phyloP scores from a whole-genome alignment of 1,140 invertebrate species.

The Grapholita molesta region DNA sequence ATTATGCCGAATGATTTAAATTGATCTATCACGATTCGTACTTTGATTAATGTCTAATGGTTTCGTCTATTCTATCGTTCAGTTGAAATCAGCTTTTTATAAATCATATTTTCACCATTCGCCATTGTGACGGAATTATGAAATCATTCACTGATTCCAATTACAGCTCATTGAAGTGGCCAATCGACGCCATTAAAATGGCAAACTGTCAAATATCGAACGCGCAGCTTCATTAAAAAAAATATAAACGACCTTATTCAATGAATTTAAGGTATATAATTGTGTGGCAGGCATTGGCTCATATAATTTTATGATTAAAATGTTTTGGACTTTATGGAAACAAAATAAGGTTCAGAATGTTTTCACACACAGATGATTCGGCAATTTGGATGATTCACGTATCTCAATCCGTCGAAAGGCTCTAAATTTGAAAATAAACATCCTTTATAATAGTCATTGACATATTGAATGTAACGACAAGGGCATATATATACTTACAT shows the following conservation, averaged over 20 bases:
- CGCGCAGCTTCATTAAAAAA: neutral
- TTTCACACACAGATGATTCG: neutral
- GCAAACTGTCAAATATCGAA: neutral
- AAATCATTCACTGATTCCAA: neutral
- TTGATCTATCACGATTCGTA: neutral
- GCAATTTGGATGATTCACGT: conserved; percentile 3
- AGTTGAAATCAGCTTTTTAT: neutral
- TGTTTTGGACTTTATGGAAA: neutral
- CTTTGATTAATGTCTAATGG: neutral
- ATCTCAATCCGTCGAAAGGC: neutral
- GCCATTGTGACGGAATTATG: neutral
- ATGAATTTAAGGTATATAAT: neutral
- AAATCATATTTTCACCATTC: neutral
- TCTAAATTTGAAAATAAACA: conserved; percentile 6
- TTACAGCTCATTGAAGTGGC: neutral
- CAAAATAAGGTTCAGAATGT: neutral
- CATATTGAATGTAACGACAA: neutral
- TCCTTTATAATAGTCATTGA: neutral
- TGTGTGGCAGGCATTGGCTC: neutral
- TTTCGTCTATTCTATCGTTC: neutral
- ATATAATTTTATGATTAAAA: neutral
- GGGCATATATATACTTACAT: too few relatives aligned
- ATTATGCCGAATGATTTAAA: neutral
- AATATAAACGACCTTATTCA: neutral
- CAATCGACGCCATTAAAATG: neutral